Evolutionary conservation across 2,113 vertebrate species (phyloP).

Genomic region (Thryonomys swinderianus): DNA sequence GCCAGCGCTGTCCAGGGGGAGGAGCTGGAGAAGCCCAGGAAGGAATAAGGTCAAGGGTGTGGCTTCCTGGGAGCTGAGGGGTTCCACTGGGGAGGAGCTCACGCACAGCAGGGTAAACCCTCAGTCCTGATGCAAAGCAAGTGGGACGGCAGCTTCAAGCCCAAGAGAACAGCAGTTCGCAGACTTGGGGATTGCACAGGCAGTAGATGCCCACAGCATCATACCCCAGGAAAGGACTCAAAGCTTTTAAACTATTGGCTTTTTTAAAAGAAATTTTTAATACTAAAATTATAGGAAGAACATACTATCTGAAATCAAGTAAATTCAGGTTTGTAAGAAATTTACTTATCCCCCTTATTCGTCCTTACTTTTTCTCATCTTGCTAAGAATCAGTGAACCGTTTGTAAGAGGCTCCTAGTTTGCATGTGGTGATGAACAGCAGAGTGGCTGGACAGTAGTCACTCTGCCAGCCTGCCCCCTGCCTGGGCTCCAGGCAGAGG

Average conservation of each 20-base stretch:
- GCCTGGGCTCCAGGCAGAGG: background rate
- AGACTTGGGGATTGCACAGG: background rate
- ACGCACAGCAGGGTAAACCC: background rate
- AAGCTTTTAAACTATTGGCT: background rate
- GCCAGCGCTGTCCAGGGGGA: rapidly evolving
- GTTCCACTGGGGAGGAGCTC: background rate
- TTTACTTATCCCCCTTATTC: background rate
- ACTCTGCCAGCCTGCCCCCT: background rate
- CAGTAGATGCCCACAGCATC: background rate
- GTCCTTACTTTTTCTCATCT: background rate
- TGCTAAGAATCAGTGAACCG: background rate
- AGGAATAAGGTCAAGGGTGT: background rate
- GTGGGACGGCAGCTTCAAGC: background rate
- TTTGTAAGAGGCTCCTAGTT: background rate
- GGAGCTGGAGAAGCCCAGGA: background rate
- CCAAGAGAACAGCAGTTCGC: background rate
- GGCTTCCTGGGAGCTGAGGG: background rate
- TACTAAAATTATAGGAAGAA: background rate
- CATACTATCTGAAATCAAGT: background rate
- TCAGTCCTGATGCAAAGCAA: background rate
- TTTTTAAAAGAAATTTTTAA: background rate
- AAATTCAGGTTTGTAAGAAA: background rate
- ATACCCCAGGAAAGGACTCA: background rate
- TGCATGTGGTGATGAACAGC: background rate
- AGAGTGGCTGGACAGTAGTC: background rate